Evolutionary conservation across 2,113 vertebrate genomes (phyloP).

Genomic region (Podiceps cristatus): DNA sequence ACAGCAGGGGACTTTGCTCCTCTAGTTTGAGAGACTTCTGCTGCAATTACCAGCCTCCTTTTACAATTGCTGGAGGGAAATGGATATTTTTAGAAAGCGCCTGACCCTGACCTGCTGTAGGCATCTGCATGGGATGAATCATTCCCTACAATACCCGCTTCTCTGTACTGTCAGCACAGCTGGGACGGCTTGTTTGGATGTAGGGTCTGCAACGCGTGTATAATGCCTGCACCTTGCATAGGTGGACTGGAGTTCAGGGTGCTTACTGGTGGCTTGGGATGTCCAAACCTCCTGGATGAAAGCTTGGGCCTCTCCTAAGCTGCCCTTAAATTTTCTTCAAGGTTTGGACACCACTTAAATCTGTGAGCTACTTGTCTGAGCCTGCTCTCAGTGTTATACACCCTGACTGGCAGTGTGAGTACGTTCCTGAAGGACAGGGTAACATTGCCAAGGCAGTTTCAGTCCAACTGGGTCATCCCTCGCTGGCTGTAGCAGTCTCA

Average conservation of each 20-base stretch:
- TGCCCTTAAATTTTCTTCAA: constrained; percentile 18
- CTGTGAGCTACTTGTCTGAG: constrained; percentile 5
- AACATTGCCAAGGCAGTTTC: background rate
- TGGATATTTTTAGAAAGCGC: background rate
- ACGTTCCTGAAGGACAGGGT: background rate
- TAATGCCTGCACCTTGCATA: background rate
- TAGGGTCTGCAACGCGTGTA: background rate
- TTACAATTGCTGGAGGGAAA: background rate
- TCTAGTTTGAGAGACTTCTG: background rate
- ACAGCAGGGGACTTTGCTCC: background rate
- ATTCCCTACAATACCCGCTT: background rate
- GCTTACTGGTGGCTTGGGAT: background rate
- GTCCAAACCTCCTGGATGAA: background rate
- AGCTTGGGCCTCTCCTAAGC: background rate
- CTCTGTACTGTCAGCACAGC: background rate
- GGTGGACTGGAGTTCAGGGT: background rate
- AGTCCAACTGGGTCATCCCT: constrained; percentile 3
- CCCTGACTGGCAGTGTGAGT: background rate
- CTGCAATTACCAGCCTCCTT: background rate
- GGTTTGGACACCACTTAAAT: background rate
- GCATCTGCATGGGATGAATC: background rate
- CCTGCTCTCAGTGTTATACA: background rate
- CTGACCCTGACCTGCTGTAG: background rate
- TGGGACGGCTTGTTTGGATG: background rate
- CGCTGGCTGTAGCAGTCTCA: background rate